A percentile compares a stretch with the other conserved stretches of the same genome.
Evolutionary conservation across 2,888 invertebrate genomes (phyloP).

Genomic region (Diaphora mendica): DNA sequence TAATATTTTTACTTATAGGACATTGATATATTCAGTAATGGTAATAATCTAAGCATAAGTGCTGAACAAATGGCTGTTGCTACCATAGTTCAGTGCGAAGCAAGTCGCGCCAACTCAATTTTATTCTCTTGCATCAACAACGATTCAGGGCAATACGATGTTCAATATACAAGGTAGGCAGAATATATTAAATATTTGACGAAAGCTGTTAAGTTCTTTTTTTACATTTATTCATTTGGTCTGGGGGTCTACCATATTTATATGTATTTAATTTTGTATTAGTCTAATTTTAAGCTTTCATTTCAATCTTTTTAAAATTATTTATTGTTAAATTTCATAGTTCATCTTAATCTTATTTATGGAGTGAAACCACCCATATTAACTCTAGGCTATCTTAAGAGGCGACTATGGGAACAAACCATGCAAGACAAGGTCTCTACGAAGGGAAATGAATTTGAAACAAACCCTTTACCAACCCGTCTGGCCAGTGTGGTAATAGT

Average conservation of each 20-base stretch:
- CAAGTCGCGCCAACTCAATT: constrained; percentile 91
- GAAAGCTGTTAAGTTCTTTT: not conserved
- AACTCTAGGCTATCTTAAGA: too few species aligned
- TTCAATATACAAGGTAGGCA: constrained; percentile 89
- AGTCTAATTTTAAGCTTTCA: too few species aligned
- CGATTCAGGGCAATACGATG: constrained; percentile 90
- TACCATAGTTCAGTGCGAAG: constrained; percentile 90
- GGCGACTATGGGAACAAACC: too few species aligned
- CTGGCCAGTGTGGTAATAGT: too few species aligned
- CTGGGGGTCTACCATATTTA: not conserved
- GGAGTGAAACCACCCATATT: too few species aligned
- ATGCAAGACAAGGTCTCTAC: too few species aligned
- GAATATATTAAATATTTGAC: not conserved
- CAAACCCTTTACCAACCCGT: too few species aligned
- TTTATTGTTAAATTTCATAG: too few species aligned
- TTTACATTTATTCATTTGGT: not conserved
- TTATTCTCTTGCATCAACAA: constrained; percentile 92
- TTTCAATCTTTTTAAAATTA: too few species aligned
- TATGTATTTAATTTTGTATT: too few species aligned
- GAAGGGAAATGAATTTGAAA: too few species aligned
- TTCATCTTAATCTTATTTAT: too few species aligned
- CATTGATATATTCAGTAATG: constrained; percentile 87
- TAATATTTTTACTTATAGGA: constrained; percentile 77
- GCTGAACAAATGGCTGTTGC: constrained; percentile 90
- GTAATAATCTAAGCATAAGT: constrained; percentile 85